These are phyloP conservation scores for Carassius gibelio DNA, from an alignment of 2,113 vertebrate species.

Conservation along the genomic window DNA sequence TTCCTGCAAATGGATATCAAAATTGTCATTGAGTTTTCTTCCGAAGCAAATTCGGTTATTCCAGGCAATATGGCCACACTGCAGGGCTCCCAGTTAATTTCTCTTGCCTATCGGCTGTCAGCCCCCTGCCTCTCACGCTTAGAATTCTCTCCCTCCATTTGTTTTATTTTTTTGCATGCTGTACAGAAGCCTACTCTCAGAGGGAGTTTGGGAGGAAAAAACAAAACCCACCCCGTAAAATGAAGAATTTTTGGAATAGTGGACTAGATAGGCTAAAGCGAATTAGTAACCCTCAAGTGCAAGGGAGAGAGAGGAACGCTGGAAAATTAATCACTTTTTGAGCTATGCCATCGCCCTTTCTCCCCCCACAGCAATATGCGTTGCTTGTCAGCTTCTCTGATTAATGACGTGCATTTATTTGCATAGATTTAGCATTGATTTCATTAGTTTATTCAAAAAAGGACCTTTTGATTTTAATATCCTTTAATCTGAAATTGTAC, in stretches of 20 bases:
- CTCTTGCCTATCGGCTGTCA: slow-evolving; percentile 63
- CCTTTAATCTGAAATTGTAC: too few species aligned
- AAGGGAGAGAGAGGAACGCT: slow-evolving; percentile 51
- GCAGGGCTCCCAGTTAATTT: slow-evolving; percentile 73
- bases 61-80: slow-evolving; percentile 76
- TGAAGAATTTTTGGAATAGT: slow-evolving; percentile 58
- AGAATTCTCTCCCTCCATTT: slow-evolving; percentile 80
- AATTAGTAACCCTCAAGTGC: slow-evolving; percentile 71
- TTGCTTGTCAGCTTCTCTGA: slow-evolving; percentile 94
- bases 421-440: slow-evolving; percentile 96
- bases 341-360: slow-evolving; percentile 79
- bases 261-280: slow-evolving; percentile 82
- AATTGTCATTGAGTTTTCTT: slow-evolving; percentile 73
- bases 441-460: slow-evolving; percentile 84
- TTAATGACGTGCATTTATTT: slow-evolving; percentile 96
- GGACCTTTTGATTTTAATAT: not conserved
- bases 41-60: slow-evolving; percentile 70
- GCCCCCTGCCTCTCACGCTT: slow-evolving; percentile 57
- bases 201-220: slow-evolving; percentile 64
- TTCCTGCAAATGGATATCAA: slow-evolving; percentile 69
- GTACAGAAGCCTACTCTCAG: slow-evolving; percentile 83
- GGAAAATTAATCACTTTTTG: slow-evolving; percentile 88
- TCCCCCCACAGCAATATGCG: slow-evolving; percentile 88
- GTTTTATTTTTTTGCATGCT: slow-evolving; percentile 84
- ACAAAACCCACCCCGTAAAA: slow-evolving; percentile 79